Evolutionary conservation across 2,888 invertebrate genomes (phyloP).

Genomic region (Orchesella flavescens): DNA sequence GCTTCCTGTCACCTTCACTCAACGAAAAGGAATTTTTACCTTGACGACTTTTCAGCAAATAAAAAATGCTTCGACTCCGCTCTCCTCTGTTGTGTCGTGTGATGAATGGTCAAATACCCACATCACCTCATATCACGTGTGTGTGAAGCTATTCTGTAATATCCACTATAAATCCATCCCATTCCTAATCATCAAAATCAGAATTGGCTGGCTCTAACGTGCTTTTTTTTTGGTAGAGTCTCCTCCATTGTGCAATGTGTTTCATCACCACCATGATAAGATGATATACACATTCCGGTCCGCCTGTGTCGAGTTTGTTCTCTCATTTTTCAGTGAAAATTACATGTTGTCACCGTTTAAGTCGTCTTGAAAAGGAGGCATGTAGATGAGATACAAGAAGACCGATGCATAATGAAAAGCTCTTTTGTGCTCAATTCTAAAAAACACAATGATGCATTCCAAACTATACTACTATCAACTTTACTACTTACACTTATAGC

Average conservation of each 20-base stretch:
- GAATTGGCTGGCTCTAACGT: too few species aligned
- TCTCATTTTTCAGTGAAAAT: conserved; percentile 55
- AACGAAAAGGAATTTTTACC: conserved; percentile 14
- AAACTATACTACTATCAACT: too few species aligned
- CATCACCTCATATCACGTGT: too few species aligned
- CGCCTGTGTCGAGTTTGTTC: conserved; percentile 6
- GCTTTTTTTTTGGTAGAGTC: conserved; percentile 1
- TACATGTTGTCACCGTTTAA: conserved; percentile 44
- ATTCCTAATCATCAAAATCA: too few species aligned
- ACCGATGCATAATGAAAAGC: not conserved
- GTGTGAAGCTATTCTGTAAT: not conserved
- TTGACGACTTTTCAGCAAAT: conserved; percentile 7
- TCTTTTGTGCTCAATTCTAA: not conserved
- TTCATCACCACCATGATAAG: conserved; percentile 3
- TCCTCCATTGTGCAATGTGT: not conserved
- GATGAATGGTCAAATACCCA: too few species aligned
- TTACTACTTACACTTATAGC: too few species aligned
- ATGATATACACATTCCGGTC: not conserved
- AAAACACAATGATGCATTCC: too few species aligned
- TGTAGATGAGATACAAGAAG: not conserved
- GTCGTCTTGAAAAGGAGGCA: conserved; percentile 36
- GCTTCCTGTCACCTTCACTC: conserved; percentile 15
- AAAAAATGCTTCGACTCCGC: too few species aligned
- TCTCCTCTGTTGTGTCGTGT: too few species aligned
- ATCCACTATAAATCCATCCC: too few species aligned